Conservation (phyloP, 2,888 invertebrate genomes). For the Acronicta psi region DNA sequence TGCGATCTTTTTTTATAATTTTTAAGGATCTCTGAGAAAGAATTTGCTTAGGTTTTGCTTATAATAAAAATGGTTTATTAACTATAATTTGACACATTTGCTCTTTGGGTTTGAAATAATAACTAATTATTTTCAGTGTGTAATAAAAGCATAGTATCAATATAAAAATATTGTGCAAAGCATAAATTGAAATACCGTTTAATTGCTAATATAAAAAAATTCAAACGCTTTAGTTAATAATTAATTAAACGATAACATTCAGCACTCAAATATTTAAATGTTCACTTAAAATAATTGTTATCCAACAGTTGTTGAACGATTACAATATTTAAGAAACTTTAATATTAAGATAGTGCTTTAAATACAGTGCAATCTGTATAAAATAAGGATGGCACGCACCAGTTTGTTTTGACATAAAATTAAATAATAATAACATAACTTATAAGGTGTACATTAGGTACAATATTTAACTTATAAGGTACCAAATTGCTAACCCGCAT, state of each 20-base stretch:
- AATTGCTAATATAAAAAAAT: not conserved
- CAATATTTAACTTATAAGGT: too few relatives aligned
- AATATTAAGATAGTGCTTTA: constrained; percentile 2
- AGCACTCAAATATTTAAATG: constrained; percentile 3
- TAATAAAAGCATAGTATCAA: too few relatives aligned
- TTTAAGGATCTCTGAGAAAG: not conserved
- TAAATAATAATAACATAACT: too few relatives aligned
- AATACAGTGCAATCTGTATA: not conserved
- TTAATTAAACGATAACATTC: constrained; percentile 12
- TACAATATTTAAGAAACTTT: constrained; percentile 21
- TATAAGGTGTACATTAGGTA: too few relatives aligned
- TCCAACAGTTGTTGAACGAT: constrained; percentile 14
- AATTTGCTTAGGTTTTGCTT: not conserved
- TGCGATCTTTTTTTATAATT: constrained; percentile 1
- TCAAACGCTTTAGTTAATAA: not conserved
- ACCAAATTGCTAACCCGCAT: too few relatives aligned
- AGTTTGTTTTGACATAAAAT: not conserved
- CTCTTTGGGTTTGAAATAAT: too few relatives aligned
- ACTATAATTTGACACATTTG: too few relatives aligned
- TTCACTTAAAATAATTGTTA: constrained; percentile 12
- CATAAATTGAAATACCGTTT: too few relatives aligned
- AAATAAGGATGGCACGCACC: constrained; percentile 2
- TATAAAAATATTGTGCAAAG: too few relatives aligned
- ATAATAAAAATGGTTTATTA: too few relatives aligned
- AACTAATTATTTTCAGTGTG: too few relatives aligned